Evolutionary conservation across 1,140 invertebrate genomes (phyloP).

Genomic region (Scaptomyza montana): DNA sequence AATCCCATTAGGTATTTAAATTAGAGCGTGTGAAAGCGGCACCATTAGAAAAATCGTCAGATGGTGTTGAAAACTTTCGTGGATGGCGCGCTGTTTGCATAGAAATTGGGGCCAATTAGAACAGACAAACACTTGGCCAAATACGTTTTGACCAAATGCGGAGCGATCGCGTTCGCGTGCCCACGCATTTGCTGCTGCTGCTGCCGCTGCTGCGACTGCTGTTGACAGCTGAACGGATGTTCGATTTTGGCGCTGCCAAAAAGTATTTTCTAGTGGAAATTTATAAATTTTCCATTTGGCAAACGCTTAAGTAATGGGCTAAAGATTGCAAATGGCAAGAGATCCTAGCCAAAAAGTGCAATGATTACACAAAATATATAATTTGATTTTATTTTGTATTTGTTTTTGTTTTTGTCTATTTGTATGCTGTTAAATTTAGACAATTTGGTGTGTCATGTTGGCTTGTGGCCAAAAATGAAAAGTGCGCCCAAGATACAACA

Average conservation of each 20-base stretch:
- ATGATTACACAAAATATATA: slow-evolving; percentile 48
- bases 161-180: slow-evolving; percentile 16
- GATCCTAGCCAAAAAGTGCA: slow-evolving; percentile 29
- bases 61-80: slow-evolving; percentile 37
- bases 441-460: slow-evolving; percentile 78
- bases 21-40: slow-evolving; percentile 74
- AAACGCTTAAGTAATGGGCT: neutral
- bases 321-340: slow-evolving; percentile 7
- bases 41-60: slow-evolving; percentile 53
- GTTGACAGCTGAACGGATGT: slow-evolving; percentile 59
- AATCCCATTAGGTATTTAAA: slow-evolving; percentile 62
- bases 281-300: slow-evolving; percentile 13
- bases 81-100: slow-evolving; percentile 60
- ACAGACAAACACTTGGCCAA: slow-evolving; percentile 27
- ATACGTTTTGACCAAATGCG: slow-evolving; percentile 59
- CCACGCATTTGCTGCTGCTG: slow-evolving; percentile 38
- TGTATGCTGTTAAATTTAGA: slow-evolving; percentile 68
- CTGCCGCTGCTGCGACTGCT: slow-evolving; percentile 8
- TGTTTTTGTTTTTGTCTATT: slow-evolving; percentile 2
- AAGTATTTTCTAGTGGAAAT: slow-evolving; percentile 32
- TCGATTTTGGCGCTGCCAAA: slow-evolving; percentile 47
- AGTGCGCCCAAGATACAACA: slow-evolving; percentile 56
- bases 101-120: slow-evolving; percentile 74
- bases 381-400: slow-evolving; percentile 22
- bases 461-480: slow-evolving; percentile 63